Evolutionary conservation across 2,113 vertebrate species (phyloP), one percentile per base, ranked within the genome.

Genomic region (Pedetes capensis): DNA sequence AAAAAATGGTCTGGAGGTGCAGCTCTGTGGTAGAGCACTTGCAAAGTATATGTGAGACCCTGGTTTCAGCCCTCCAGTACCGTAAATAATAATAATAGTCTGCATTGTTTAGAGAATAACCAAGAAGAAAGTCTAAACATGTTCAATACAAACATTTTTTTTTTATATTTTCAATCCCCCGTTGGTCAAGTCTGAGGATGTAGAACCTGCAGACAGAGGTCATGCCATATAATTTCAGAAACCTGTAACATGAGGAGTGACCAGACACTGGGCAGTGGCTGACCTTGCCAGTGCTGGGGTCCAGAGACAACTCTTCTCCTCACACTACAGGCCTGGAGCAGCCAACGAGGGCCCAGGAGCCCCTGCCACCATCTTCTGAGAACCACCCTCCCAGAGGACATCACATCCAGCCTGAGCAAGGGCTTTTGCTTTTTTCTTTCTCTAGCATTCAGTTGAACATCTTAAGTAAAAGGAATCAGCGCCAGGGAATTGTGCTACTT

Each of bases 241-340:
- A 14, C 20, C 27, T 11, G n/a, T 20, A 20, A 14, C 9, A 0
- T 7, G 6, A 16, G 37, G 18, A n/a, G 55, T 63, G 64, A 44
- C 13, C 7, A 57, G 14, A 39, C 27, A 4, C 39, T 4, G 7
- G 66, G 44, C 39, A 23, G 1, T 0, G 0, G 16, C 4, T 7
- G 1, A 32, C 20, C 42, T 63, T 66, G 75, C 32, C 29, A 4
- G 0, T 3, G 0, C 44, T 34, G 14, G 12, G 22, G 17, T 47
- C 59, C 32, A 7, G 37, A 47, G 82, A 37, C 20, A n/a, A 2
- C 8, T 29, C 6, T 0, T 34, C 8, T 61, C n/a, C 3, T 0
- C 0, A 3, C 10, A 29, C n/a, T n/a, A n/a, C 2, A 0, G 44
- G 20, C 32, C 23, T 8, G 11, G 63, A 2, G 8, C 23, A 7